phyloP scores from a whole-genome alignment of 30 jellyfish, hydroid and myxozoan species.

The Hydractinia symbiolongicarpus region DNA sequence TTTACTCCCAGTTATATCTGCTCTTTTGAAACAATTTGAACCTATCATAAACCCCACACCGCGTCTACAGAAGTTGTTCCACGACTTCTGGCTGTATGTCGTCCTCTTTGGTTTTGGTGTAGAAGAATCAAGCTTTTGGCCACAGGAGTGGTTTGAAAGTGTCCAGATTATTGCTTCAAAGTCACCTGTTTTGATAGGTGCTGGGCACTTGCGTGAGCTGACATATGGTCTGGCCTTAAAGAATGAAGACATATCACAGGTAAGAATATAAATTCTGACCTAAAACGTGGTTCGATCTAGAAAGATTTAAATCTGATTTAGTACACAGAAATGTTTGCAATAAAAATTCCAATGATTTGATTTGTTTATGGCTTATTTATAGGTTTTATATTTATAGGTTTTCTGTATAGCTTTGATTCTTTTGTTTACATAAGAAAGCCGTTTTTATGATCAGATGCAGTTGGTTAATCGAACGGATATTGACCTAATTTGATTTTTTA shows the following conservation, averaged over 20 bases:
- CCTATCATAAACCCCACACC: slow-evolving; percentile 69
- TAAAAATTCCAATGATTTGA: not conserved
- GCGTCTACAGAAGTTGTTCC: slow-evolving; percentile 71
- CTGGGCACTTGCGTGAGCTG: slow-evolving; percentile 83
- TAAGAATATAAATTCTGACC: not conserved
- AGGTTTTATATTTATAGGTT: not conserved
- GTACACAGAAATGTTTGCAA: not conserved
- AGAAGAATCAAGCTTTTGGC: slow-evolving; percentile 87
- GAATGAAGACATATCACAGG: slow-evolving; percentile 91
- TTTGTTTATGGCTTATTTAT: not conserved
- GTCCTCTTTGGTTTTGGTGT: slow-evolving; percentile 88
- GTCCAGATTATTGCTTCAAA: slow-evolving; percentile 67
- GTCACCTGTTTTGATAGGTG: slow-evolving; percentile 67
- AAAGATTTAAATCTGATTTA: not conserved
- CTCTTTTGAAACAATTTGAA: slow-evolving; percentile 52
- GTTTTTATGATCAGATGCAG: no score
- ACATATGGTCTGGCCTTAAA: slow-evolving; percentile 82
- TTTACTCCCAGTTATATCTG: slow-evolving; percentile 73
- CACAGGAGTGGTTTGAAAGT: slow-evolving; percentile 87
- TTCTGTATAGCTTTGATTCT: no score
- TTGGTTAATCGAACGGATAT: no score
- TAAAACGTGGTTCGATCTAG: not conserved
- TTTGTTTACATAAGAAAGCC: no score
- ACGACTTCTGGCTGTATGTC: slow-evolving; percentile 93
- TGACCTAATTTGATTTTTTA: no score